Evolutionary conservation across 2,888 invertebrate species (phyloP).

Genomic region (Zonitis immaculata): DNA sequence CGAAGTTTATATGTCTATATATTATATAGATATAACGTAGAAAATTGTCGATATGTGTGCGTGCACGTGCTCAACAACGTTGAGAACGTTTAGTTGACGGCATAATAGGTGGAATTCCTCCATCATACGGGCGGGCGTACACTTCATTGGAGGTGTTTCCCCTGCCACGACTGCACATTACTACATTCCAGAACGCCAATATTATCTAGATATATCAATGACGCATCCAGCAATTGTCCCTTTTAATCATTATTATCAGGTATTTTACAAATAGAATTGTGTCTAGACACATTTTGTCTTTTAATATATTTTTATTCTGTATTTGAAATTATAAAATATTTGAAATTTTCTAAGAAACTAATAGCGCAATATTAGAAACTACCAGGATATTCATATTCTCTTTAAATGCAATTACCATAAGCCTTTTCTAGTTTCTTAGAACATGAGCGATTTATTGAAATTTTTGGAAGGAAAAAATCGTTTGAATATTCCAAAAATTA

Average conservation of each 20-base stretch:
- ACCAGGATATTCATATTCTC: too few relatives aligned
- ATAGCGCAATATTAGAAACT: too few relatives aligned
- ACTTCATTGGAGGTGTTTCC: neutral
- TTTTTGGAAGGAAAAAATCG: too few relatives aligned
- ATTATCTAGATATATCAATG: constrained; percentile 36
- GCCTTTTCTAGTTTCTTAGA: too few relatives aligned
- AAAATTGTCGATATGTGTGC: too few relatives aligned
- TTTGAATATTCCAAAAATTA: too few relatives aligned
- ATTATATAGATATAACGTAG: neutral
- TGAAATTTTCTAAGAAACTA: too few relatives aligned
- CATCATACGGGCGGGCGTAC: constrained; percentile 13
- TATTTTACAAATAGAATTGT: neutral
- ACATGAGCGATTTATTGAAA: too few relatives aligned
- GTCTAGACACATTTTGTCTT: neutral
- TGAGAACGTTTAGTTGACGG: neutral
- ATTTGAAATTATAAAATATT: too few relatives aligned
- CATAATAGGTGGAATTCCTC: constrained; percentile 31
- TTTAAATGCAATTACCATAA: too few relatives aligned
- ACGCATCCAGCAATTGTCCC: neutral
- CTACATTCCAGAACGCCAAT: constrained; percentile 48
- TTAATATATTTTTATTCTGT: too few relatives aligned
- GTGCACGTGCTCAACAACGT: neutral
- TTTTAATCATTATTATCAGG: neutral
- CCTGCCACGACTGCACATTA: constrained; percentile 42
- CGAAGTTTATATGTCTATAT: constrained; percentile 9